A percentile compares a stretch with the other conserved stretches of the same genome.
Conservation (phyloP, 1,140 invertebrate genomes). For the Anastatus disparis region DNA sequence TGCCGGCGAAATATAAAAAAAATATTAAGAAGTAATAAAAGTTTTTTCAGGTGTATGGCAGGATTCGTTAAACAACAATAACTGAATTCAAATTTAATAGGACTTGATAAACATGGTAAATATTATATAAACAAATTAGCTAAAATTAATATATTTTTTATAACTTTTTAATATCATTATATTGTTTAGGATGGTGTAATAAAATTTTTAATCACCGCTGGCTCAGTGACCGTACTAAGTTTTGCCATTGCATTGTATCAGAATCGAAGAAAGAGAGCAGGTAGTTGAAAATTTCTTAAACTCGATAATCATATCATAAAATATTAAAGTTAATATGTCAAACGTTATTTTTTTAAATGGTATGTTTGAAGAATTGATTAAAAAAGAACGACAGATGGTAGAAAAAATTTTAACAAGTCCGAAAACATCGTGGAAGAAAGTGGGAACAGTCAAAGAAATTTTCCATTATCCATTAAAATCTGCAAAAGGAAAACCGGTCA, state of each 20-base stretch:
- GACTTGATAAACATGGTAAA: no score
- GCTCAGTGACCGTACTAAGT: background rate
- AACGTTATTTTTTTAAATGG: background rate
- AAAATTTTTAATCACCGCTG: background rate
- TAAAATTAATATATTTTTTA: no score
- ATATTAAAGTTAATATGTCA: no score
- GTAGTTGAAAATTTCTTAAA: background rate
- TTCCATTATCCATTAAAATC: conserved; percentile 61
- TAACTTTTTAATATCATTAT: no score
- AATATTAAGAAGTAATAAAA: no score
- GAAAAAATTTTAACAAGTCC: conserved; percentile 25
- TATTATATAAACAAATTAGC: no score
- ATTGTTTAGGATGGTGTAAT: no score
- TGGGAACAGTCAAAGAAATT: conserved; percentile 55
- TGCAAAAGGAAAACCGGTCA: conserved; percentile 50
- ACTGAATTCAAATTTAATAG: no score
- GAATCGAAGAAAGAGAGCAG: background rate
- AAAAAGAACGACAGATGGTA: background rate
- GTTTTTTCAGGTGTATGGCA: no score
- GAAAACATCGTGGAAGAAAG: conserved; percentile 51
- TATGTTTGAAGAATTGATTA: background rate
- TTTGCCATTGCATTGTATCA: background rate
- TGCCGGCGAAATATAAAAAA: no score
- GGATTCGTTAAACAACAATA: no score
- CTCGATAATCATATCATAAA: no score